These are phyloP conservation scores for Caenorhabditis doughertyi DNA, from an alignment of 2,888 invertebrate genomes.

Conservation along the genomic window DNA sequence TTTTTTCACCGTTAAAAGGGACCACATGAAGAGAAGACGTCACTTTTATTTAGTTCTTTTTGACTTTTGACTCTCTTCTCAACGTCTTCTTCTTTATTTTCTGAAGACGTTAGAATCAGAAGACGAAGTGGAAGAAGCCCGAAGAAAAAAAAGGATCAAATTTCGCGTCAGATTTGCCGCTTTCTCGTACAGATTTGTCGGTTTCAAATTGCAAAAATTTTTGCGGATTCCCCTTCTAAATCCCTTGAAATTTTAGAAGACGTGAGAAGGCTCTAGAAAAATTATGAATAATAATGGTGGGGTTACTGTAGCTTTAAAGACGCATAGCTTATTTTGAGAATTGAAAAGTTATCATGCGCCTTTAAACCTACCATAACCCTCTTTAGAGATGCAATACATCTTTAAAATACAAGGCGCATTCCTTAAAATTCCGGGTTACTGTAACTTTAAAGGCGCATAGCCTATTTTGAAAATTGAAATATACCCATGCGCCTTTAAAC, in stretches of 20 bases:
- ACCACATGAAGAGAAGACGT: not conserved
- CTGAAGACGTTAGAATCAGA: not conserved
- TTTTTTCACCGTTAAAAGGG: not conserved
- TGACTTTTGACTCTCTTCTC: constrained; percentile 21
- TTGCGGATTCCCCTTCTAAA: too few relatives aligned
- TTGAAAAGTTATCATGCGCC: too few relatives aligned
- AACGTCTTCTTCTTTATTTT: not conserved
- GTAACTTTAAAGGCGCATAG: too few relatives aligned
- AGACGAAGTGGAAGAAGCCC: not conserved
- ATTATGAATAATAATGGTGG: not conserved
- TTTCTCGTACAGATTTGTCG: constrained; percentile 59
- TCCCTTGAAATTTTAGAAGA: too few relatives aligned
- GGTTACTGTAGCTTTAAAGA: not conserved
- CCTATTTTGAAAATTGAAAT: too few relatives aligned
- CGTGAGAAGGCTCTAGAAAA: not conserved
- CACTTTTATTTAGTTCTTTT: constrained; percentile 14
- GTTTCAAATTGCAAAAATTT: constrained; percentile 49
- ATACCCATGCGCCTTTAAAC: too few relatives aligned
- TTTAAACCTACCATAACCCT: too few relatives aligned
- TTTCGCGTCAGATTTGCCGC: constrained; percentile 59
- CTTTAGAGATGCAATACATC: not conserved
- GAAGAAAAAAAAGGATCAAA: not conserved
- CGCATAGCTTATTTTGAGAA: not conserved
- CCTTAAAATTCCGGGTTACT: too few relatives aligned
- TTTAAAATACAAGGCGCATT: too few relatives aligned